phyloP scores from a whole-genome alignment of 2,888 invertebrate genomes.

The Steromphala cineraria region DNA sequence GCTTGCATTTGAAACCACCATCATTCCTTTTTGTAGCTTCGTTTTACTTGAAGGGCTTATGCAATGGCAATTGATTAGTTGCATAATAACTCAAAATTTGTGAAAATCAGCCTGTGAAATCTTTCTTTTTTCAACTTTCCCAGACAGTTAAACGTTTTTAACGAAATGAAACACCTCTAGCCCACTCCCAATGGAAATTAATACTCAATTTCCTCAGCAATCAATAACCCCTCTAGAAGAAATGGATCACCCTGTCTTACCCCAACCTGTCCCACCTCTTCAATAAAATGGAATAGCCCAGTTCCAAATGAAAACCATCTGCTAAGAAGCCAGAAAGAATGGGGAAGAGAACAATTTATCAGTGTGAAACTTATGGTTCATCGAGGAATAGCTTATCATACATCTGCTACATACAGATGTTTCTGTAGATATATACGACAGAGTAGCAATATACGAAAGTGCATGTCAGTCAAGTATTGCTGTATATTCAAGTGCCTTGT shows the following conservation, averaged over 20 bases:
- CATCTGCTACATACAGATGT: neutral
- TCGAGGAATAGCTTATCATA: neutral
- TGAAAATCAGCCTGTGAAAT: neutral
- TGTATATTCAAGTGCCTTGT: no score
- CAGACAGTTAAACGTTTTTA: neutral
- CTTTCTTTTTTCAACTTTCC: neutral
- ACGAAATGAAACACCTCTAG: neutral
- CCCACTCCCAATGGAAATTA: neutral
- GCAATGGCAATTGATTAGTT: no score
- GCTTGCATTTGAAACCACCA: no score
- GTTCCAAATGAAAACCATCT: conserved; percentile 16
- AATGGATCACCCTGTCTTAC: neutral
- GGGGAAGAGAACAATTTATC: conserved; percentile 11
- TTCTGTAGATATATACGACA: neutral
- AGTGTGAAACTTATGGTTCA: conserved; percentile 3
- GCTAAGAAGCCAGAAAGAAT: conserved; percentile 10
- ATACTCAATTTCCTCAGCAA: conserved; percentile 10
- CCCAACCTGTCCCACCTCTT: neutral
- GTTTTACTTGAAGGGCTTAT: no score
- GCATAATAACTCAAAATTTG: no score
- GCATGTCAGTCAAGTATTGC: no score
- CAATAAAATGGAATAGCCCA: neutral
- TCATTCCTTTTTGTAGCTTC: no score
- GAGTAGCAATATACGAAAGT: no score
- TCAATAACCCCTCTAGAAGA: conserved; percentile 3